Conservation (phyloP, 2,113 vertebrate species). For the Leuciscus idus region DNA sequence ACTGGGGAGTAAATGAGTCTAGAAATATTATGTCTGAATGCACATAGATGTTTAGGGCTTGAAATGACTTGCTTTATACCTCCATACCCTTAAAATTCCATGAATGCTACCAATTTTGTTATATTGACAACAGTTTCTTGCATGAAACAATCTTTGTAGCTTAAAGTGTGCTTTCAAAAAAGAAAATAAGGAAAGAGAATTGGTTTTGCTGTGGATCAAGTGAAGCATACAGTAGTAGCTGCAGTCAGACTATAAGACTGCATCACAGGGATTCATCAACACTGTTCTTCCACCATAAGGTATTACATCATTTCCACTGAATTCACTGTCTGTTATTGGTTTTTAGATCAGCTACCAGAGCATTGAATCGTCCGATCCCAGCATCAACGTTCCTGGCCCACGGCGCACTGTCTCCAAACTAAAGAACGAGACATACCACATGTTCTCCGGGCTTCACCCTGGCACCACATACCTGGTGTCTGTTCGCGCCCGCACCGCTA, state of each 20-base stretch:
- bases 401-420: conserved; percentile 91
- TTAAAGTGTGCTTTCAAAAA: background rate
- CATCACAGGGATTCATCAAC: background rate
- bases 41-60: background rate
- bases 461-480: conserved; percentile 97
- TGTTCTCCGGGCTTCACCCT: conserved; percentile 92
- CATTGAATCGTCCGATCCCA: conserved; percentile 91
- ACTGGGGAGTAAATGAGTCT: background rate
- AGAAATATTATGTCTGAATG: background rate
- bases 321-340: background rate
- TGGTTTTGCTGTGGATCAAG: background rate
- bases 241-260: background rate
- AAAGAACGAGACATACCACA: conserved; percentile 94
- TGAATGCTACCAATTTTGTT: background rate
- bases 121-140: background rate
- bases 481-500: conserved; percentile 87
- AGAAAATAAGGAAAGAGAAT: background rate
- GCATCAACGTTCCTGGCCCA: conserved; percentile 88
- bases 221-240: background rate
- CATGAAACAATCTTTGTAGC: background rate
- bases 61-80: background rate
- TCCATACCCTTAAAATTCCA: background rate
- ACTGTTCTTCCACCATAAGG: background rate
- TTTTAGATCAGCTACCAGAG: conserved; percentile 95
- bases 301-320: background rate